Evolutionary conservation across 2,113 vertebrate species (phyloP).

Genomic region (Riparia riparia): DNA sequence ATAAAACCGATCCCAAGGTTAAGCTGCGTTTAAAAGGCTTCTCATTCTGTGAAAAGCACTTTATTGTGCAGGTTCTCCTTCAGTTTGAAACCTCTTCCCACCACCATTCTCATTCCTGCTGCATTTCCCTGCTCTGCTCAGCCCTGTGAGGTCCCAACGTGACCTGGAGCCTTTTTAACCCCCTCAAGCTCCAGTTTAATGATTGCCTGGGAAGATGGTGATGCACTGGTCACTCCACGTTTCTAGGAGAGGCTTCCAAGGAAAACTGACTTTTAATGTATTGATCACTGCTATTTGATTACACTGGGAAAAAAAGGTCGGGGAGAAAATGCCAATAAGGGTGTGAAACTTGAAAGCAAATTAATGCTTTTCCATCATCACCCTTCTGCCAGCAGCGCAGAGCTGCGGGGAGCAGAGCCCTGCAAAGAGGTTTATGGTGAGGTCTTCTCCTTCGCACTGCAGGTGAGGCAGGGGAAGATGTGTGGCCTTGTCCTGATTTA

Average conservation of each 20-base stretch:
- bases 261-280: conserved; percentile 3
- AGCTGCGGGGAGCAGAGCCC: background rate
- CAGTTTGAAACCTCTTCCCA: background rate
- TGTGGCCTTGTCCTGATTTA: background rate
- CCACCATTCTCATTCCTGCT: background rate
- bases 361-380: background rate
- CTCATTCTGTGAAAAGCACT: background rate
- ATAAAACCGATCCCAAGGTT: background rate
- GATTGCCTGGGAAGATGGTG: background rate
- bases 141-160: rapidly evolving
- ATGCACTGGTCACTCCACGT: rapidly evolving
- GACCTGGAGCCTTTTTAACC: background rate
- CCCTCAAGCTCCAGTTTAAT: background rate
- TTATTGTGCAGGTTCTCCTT: background rate
- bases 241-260: background rate
- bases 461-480: background rate
- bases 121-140: background rate
- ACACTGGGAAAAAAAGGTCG: background rate
- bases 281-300: background rate
- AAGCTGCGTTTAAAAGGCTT: rapidly evolving
- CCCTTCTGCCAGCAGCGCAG: rapidly evolving
- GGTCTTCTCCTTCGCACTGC: background rate
- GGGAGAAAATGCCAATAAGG: background rate
- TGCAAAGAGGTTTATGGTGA: rapidly evolving
- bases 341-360: background rate